Conservation (phyloP, 2,113 vertebrate species). For the Psilopsiagon aymara region DNA sequence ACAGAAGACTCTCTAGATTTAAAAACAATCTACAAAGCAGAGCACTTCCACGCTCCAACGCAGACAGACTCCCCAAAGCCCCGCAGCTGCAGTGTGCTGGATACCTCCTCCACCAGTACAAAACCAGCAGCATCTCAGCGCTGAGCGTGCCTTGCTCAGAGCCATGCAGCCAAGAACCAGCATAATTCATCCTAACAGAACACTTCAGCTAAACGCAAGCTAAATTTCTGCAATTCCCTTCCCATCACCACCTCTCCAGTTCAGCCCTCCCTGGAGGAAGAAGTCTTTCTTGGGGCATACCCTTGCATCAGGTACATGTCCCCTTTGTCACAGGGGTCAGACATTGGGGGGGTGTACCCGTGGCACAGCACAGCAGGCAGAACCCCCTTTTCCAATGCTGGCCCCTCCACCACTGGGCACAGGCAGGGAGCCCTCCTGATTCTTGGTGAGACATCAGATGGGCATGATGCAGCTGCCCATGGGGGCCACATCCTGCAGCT, state of each 20-base stretch:
- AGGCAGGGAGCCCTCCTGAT: neutral
- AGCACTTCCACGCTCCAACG: neutral
- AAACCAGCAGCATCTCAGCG: neutral
- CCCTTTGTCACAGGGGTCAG: neutral
- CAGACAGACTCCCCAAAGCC: neutral
- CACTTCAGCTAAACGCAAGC: neutral
- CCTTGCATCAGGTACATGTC: accelerated
- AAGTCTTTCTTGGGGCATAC: accelerated
- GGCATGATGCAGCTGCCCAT: neutral
- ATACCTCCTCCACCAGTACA: neutral
- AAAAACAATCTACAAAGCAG: neutral
- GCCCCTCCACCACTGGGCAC: neutral
- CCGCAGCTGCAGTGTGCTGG: neutral
- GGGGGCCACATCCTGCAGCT: neutral
- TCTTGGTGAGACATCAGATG: neutral
- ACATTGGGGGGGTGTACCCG: accelerated
- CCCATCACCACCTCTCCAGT: neutral
- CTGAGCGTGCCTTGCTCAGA: accelerated
- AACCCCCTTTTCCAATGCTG: accelerated
- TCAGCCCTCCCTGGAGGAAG: neutral
- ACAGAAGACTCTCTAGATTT: neutral
- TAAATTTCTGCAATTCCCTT: neutral
- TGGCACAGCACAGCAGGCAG: neutral
- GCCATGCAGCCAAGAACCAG: accelerated
- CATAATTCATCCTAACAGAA: neutral